A percentile compares a stretch with the other conserved stretches of the same genome.
phyloP scores from a whole-genome alignment of 92 coral and sea anemone species.

The Anthopleura xanthogrammica region DNA sequence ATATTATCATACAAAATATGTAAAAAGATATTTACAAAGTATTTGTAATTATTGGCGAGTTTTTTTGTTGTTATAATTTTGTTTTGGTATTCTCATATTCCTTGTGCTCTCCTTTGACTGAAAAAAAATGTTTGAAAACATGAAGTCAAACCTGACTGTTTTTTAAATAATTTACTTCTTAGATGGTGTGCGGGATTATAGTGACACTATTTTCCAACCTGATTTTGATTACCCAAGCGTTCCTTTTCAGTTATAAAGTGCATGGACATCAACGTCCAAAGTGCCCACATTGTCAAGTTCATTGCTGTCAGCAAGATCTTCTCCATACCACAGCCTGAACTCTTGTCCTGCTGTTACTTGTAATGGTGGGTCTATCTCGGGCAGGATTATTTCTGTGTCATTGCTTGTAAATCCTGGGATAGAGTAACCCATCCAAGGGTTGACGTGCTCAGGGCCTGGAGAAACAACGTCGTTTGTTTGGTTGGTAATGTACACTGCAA shows the following conservation, averaged over 20 bases:
- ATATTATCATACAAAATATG: too few relatives aligned
- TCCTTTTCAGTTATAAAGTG: neutral
- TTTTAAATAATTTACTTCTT: too few relatives aligned
- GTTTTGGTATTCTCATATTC: too few relatives aligned
- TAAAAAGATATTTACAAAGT: too few relatives aligned
- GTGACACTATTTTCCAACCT: too few relatives aligned
- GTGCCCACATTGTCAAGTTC: neutral
- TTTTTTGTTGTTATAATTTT: too few relatives aligned
- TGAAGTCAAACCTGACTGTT: too few relatives aligned
- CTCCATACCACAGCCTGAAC: constrained; percentile 23
- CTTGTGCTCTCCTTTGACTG: too few relatives aligned
- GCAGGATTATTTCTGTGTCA: neutral
- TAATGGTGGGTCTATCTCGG: constrained; percentile 13
- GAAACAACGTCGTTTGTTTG: neutral
- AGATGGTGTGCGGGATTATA: too few relatives aligned
- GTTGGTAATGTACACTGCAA: neutral
- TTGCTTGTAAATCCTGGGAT: neutral
- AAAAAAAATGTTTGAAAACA: too few relatives aligned
- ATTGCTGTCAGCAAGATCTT: neutral
- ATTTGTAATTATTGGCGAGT: too few relatives aligned
- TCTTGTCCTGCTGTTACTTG: constrained; percentile 8
- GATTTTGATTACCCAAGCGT: too few relatives aligned
- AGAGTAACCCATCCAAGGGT: neutral
- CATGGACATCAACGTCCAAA: constrained; percentile 4
- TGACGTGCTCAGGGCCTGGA: neutral